phyloP scores from a whole-genome alignment of 1,140 invertebrate genomes.

The Epicauta chinensis region DNA sequence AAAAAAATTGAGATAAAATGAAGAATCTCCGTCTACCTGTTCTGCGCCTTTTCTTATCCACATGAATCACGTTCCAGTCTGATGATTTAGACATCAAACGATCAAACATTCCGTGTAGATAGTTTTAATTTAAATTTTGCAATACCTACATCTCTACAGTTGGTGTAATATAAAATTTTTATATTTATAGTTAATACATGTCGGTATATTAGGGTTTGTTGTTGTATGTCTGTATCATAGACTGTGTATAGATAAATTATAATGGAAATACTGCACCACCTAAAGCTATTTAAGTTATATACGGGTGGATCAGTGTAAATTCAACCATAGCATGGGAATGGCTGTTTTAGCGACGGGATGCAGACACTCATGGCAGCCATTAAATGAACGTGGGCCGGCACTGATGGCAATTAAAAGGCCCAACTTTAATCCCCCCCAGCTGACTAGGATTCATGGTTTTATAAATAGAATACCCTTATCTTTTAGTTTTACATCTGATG shows the following conservation, averaged over 20 bases:
- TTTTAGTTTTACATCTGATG: conserved; percentile 21
- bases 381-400: conserved; percentile 19
- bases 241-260: not conserved
- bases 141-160: too few species aligned
- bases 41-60: too few species aligned
- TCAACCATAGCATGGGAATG: conserved; percentile 18
- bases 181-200: too few species aligned
- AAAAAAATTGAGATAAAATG: too few species aligned
- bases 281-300: not conserved
- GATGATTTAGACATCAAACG: too few species aligned
- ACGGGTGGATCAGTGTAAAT: conserved; percentile 18
- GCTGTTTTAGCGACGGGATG: conserved; percentile 25
- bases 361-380: conserved; percentile 22
- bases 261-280: not conserved
- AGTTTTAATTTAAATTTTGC: too few species aligned
- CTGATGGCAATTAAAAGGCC: conserved; percentile 22
- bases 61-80: too few species aligned
- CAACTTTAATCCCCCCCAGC: conserved; percentile 22
- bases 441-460: conserved; percentile 7
- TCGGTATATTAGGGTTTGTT: too few species aligned
- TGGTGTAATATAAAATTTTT: too few species aligned
- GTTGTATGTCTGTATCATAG: too few species aligned
- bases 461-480: conserved; percentile 25
- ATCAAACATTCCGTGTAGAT: too few species aligned
- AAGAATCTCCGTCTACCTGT: too few species aligned